Percentiles rank a stretch among this genome's conserved stretches.
These are phyloP conservation scores for Hydrophis major DNA, from an alignment of 2,797 vertebrate species.

Conservation along the genomic window DNA sequence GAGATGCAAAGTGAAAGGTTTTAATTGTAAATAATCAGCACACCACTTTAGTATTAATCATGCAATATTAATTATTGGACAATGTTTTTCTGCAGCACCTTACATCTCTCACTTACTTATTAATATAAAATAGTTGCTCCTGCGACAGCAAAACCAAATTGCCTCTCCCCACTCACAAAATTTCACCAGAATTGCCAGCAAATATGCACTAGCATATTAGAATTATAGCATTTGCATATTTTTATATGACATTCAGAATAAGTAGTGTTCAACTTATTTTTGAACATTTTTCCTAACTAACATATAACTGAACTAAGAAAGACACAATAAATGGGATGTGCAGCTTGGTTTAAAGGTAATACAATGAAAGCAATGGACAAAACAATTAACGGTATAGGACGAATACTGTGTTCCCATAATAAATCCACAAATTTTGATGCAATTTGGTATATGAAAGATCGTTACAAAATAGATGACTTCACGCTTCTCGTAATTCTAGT, in stretches of 20 bases:
- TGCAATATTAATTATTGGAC: background rate
- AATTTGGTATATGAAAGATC: background rate
- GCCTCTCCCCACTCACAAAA: background rate
- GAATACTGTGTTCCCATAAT: background rate
- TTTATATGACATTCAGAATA: background rate
- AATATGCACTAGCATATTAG: background rate
- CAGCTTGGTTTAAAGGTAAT: background rate
- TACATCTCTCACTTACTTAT: background rate
- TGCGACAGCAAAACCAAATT: background rate
- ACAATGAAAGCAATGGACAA: background rate
- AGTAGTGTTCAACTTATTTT: constrained; percentile 11
- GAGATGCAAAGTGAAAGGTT: background rate
- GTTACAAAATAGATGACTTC: background rate
- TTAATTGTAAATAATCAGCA: background rate
- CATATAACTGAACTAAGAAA: constrained; percentile 21
- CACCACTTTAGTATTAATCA: background rate
- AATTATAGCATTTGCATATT: background rate
- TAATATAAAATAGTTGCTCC: background rate
- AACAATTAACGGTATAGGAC: background rate
- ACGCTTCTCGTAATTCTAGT: background rate
- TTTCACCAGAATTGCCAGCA: background rate
- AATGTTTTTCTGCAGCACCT: background rate
- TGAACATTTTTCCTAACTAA: background rate
- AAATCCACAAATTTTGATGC: background rate
- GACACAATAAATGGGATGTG: background rate